Evolutionary conservation across 2,888 invertebrate species (phyloP), one percentile per base, ranked within the genome.

Genomic region (Mesoligia furuncula): DNA sequence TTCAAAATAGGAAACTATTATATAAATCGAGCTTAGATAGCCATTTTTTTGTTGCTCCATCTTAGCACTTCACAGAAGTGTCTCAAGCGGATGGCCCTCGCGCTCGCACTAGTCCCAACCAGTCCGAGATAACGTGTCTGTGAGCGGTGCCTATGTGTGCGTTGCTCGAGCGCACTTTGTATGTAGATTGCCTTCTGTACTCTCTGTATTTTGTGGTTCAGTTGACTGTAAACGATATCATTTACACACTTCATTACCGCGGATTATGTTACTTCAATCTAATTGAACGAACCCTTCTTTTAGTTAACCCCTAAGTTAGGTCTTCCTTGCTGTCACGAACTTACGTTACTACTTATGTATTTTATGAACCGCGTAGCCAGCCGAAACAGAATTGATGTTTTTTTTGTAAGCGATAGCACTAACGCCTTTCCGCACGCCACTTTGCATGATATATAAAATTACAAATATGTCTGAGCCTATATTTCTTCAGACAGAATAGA

Each of bases 221-320:
- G 48, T 81, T 57, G 72, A 59, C 68, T 70, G 85, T 59, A 76
- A 81, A 67, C 70, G 59, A 84, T 84, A 84, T 75, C 70, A 86
- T 65, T 86, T 75, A 79, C 73, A 82, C 79, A 71, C 76, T 78
- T 82, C 68, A 87, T 72, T 87, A 61, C 65, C 69, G 15, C 24
- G 81, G 69, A 73, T 88, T 68, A 76, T 36, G 77, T 88, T 88
- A 84, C 87, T 31, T 31, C 68, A 61, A 77, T 68, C 31, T 83
- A 85, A 83, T 88, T 86, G 57, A 51, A 76, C 39, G 68, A 69
- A 74, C 59, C 72, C 66, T 74, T 57, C 24, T 24, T 77, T 15
- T 31, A 68, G 31, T 61, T 71, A 66, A 73, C 75, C 87, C 75
- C 65, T 78, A 64, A 61, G 42, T 61, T 65, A 75, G 69, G 88